Evolutionary conservation across 2,888 invertebrate genomes (phyloP), one percentile per base, ranked within the genome.

Genomic region (Polydrusus cervinus): DNA sequence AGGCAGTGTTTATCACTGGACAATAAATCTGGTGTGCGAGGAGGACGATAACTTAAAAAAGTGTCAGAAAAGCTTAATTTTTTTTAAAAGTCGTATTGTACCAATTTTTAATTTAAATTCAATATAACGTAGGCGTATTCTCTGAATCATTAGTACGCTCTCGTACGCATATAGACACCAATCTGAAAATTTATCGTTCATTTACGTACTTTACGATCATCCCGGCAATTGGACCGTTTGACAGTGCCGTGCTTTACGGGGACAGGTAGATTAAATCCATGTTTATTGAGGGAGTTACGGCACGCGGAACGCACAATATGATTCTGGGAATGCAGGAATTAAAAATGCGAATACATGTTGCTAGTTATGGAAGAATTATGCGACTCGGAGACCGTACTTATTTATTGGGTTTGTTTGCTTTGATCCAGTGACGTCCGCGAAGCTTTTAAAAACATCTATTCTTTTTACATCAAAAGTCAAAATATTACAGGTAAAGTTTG

Each of bases 241-340:
- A 80, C 80, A 79, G 77, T 77, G 77, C 77, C 73, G 75, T 77
- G 77, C 75, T 77, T 77, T 77, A 77, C 77, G 77, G 79, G 78
- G 73, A 79, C 80, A 76, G 79, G 67, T 77, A 75, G 80, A 80
- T 81, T 80, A 79, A 81, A 81, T 80, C 81, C 80, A 79, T 79
- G 74, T 81, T 80, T 81, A 81, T 81, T 75, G 78, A 79, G 60
- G 76, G 71, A 60, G 74, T 74, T 5, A 77, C 74, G 47, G 25
- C 61, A 18, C 61, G 61, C 53, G 55, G 70, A 67, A 74, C 75
- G 78, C 78, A 76, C 80, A 77, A 74, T 79, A 79, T 77, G 79
- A 81, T 79, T 81, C 80, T 75, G 79, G 76, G 80, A 80, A 80
- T 66, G 72, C 74, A 67, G 76, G 76, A 80, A 79, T 73, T 76